Evolutionary conservation across 2,888 invertebrate species (phyloP), one percentile per base, ranked within the genome.

Genomic region (Automeris io): DNA sequence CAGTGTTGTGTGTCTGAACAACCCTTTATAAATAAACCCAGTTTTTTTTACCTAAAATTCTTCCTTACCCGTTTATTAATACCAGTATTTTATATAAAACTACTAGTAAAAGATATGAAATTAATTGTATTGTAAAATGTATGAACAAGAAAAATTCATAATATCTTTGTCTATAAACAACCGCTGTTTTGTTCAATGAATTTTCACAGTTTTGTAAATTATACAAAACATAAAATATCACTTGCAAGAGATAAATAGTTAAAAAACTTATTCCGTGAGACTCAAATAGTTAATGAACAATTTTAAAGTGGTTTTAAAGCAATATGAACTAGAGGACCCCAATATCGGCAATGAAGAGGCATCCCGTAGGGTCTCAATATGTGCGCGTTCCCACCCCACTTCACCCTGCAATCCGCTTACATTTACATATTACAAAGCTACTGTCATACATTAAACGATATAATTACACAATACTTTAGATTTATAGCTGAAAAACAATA

Each of bases 401-500:
- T 57, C 69, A 71, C 54, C 62, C 62, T 44, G 48, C 51, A 59
- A 56, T 58, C 66, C 58, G 57, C 61, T 59, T 51, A 68, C 74
- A 85, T 85, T 85, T 82, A 73, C 81, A 82, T 81, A 70, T 68
- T 65, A 81, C 77, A 83, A 80, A 77, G 72, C 77, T 62, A 75
- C 76, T 85, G 83, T 85, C 83, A 76, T 72, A 75, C 69, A 76
- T 76, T 77, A 81, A 82, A 82, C 73, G 66, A 63, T 68, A 72
- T 83, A 83, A 85, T 85, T 82, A 83, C 71, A 70, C 71, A 70
- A 69, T 68, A 64, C 67, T 74, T 71, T 74, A 85, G 79, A 86
- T 86, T 86, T 86, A 86, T 85, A 63, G 77, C 61, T 54, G 49
- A 77, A 76, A 83, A 80, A 86, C 86, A 85, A 86, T 70, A 57